phyloP scores from a whole-genome alignment of 2,888 invertebrate species.

The Eristalinus aeneus region DNA sequence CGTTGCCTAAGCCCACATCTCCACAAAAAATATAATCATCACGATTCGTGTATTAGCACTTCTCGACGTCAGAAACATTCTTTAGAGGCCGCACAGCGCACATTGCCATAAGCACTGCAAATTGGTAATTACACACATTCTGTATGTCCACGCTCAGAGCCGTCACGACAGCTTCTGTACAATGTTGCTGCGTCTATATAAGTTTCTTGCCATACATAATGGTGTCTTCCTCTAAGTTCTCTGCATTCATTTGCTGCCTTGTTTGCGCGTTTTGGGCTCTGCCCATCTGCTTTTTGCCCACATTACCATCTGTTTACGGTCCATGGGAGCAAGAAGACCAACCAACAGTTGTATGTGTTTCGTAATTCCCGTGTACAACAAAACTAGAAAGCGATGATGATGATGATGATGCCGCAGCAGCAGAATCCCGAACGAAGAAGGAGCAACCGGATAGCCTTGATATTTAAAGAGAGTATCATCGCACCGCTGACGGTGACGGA shows the following conservation, averaged over 20 bases:
- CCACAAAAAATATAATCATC: not conserved
- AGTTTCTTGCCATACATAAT: not conserved
- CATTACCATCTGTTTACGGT: constrained; percentile 38
- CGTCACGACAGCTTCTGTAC: not conserved
- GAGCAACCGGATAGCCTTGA: constrained; percentile 65
- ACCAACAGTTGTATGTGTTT: constrained; percentile 44
- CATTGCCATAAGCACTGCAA: not conserved
- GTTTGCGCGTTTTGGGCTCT: not conserved
- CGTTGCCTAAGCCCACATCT: not conserved
- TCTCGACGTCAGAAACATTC: not conserved
- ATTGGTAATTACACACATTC: not conserved
- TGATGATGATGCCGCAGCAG: constrained; percentile 21
- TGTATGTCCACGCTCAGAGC: not conserved
- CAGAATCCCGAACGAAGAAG: constrained; percentile 41
- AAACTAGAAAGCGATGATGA: constrained; percentile 39
- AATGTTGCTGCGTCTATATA: not conserved
- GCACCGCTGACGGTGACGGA: constrained; percentile 10
- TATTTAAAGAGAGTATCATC: constrained; percentile 55
- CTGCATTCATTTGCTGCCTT: not conserved
- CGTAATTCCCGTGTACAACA: constrained; percentile 55
- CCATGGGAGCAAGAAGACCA: not conserved
- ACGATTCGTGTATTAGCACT: not conserved
- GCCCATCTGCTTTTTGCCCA: not conserved
- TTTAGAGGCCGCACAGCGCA: not conserved
- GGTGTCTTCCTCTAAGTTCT: not conserved